These are phyloP conservation scores for Ctenosaura bakeri DNA, from an alignment of 2,797 vertebrate genomes.

Conservation along the genomic window DNA sequence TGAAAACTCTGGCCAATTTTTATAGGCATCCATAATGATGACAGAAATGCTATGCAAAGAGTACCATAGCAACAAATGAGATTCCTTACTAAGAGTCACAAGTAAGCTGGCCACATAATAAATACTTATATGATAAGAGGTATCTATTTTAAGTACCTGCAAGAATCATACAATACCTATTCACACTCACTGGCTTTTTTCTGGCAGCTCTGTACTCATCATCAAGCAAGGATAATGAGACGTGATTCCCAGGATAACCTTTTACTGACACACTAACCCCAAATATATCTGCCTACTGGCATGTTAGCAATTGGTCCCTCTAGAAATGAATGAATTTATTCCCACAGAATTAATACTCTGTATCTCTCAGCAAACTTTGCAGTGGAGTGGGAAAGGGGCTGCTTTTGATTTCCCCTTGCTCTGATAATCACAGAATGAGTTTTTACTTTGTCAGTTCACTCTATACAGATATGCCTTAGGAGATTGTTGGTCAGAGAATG, in stretches of 20 bases:
- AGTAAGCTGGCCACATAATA: neutral
- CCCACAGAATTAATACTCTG: constrained; percentile 42
- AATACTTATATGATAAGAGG: neutral
- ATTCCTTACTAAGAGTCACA: neutral
- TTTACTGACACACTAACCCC: constrained; percentile 40
- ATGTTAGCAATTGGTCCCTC: constrained; percentile 41
- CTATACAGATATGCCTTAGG: neutral
- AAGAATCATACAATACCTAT: neutral
- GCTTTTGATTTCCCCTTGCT: constrained; percentile 24
- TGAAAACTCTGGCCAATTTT: neutral
- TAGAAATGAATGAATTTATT: constrained; percentile 37
- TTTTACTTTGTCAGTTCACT: neutral
- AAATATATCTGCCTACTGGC: constrained; percentile 43
- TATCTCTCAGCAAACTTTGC: constrained; percentile 34
- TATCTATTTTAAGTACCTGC: constrained; percentile 13
- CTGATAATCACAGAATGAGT: constrained; percentile 2
- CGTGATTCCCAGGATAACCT: constrained; percentile 37
- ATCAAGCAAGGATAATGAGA: constrained; percentile 44
- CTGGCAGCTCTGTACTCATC: constrained; percentile 28
- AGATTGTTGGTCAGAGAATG: neutral
- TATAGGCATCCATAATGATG: neutral
- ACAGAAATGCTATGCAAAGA: neutral
- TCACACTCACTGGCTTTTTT: constrained; percentile 13
- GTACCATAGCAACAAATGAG: neutral
- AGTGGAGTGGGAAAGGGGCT: neutral